phyloP scores from a whole-genome alignment of 2,113 vertebrate genomes.

The Callocephalon fimbriatum region DNA sequence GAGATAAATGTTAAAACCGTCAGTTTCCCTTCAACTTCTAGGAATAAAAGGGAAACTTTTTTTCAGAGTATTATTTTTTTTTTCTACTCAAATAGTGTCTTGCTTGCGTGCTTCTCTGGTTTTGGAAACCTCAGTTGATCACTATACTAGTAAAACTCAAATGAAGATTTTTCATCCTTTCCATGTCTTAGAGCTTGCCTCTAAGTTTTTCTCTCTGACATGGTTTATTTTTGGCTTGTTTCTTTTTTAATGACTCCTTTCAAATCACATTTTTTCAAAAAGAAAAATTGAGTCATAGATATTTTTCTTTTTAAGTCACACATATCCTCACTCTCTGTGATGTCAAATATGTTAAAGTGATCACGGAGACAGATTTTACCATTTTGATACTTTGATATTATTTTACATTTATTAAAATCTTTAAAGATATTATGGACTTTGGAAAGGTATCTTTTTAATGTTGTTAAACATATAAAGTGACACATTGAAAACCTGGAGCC shows the following conservation, averaged over 20 bases:
- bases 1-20: neutral
- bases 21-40: neutral
- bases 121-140: neutral
- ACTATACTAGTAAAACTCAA: neutral
- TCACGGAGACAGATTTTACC: neutral
- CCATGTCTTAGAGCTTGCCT: rapidly evolving
- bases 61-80: neutral
- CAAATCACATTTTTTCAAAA: neutral
- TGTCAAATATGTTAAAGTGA: neutral
- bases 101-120: neutral
- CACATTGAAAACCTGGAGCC: neutral
- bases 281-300: neutral
- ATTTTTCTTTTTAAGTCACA: neutral
- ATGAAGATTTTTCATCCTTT: neutral
- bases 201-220: neutral
- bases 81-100: neutral
- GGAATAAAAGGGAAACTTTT: neutral
- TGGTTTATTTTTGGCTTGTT: neutral
- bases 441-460: neutral
- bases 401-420: neutral
- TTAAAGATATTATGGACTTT: neutral
- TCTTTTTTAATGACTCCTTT: neutral
- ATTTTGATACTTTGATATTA: neutral
- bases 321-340: neutral
- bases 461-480: neutral